phyloP scores from a whole-genome alignment of 2,797 vertebrate genomes.

The Fistularia tabacaria region DNA sequence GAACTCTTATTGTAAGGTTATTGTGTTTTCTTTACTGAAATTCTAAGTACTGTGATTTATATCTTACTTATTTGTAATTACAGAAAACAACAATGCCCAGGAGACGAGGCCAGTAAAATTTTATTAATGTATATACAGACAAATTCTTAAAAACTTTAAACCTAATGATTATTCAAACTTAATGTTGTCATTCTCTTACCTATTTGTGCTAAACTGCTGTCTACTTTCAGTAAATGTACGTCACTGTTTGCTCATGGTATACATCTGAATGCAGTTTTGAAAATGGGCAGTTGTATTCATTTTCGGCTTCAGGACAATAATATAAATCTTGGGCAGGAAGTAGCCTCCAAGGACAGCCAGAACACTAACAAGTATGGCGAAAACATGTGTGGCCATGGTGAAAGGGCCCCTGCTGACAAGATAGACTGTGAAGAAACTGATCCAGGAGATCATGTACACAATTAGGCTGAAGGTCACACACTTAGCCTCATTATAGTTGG shows the following conservation, averaged over 20 bases:
- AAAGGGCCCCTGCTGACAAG: slow-evolving; percentile 70
- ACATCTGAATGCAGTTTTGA: slow-evolving; percentile 84
- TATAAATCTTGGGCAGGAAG: slow-evolving; percentile 83
- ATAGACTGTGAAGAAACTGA: slow-evolving; percentile 79
- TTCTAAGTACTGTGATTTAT: no score
- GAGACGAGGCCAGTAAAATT: no score
- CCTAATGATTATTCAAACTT: no score
- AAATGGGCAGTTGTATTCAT: slow-evolving; percentile 81
- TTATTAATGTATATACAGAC: no score
- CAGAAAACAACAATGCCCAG: no score
- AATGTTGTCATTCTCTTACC: no score
- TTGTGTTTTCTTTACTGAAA: no score
- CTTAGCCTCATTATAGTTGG: slow-evolving; percentile 86
- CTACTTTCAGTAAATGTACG: background rate
- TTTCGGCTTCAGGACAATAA: slow-evolving; percentile 76
- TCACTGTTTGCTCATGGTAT: slow-evolving; percentile 79
- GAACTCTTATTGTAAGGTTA: no score
- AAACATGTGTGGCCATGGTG: slow-evolving; percentile 67
- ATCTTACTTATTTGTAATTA: no score
- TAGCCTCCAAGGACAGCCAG: slow-evolving; percentile 77
- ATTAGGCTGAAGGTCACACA: slow-evolving; percentile 81
- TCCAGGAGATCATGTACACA: slow-evolving; percentile 80
- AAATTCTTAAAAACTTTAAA: no score
- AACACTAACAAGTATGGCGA: slow-evolving; percentile 75
- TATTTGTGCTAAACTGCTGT: no score